A percentile compares a stretch with the other conserved stretches of the same genome.
Conservation (phyloP, 2,888 invertebrate species). For the Sminthurinus aureus region DNA sequence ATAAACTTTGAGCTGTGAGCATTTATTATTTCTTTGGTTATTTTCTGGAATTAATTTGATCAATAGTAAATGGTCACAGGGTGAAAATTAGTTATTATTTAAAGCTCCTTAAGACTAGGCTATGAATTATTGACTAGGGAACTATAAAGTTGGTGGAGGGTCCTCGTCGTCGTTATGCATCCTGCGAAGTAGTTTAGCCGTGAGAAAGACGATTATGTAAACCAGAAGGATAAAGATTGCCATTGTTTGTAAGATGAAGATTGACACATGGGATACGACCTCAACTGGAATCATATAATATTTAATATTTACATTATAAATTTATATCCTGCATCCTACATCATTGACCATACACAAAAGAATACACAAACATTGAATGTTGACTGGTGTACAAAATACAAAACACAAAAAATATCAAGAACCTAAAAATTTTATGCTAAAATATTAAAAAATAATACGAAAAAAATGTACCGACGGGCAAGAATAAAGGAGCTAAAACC, state of each 20-base stretch:
- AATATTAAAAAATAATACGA: background rate
- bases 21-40: too few relatives aligned
- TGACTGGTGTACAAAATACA: too few relatives aligned
- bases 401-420: too few relatives aligned
- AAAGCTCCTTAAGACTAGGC: too few relatives aligned
- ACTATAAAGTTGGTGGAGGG: background rate
- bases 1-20: too few relatives aligned
- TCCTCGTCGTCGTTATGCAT: background rate
- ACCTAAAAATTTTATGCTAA: background rate
- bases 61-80: too few relatives aligned
- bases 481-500: background rate
- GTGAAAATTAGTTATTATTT: too few relatives aligned
- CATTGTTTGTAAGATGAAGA: background rate
- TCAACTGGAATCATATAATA: background rate
- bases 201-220: slow-evolving; percentile 2
- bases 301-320: background rate
- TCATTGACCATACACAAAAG: too few relatives aligned
- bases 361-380: background rate
- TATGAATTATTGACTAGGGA: too few relatives aligned
- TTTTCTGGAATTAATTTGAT: too few relatives aligned
- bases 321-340: background rate
- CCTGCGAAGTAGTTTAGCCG: background rate
- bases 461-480: background rate
- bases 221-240: background rate
- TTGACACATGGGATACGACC: slow-evolving; percentile 7